Base-by-base conservation (phyloP, 2,113 vertebrate genomes). In the Narcine bancroftii region DNA sequence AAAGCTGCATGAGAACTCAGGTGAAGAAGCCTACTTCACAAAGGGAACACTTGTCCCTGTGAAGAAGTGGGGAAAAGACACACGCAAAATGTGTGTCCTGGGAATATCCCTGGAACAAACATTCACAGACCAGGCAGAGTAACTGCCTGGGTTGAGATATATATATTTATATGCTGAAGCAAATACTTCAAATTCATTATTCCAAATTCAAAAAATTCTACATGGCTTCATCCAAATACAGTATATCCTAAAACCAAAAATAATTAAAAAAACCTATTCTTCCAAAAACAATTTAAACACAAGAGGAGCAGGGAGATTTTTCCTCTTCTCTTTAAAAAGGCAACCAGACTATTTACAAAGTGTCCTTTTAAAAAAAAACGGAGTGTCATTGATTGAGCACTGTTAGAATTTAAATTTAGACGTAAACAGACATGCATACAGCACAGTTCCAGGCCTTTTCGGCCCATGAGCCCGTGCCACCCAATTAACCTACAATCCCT, bases 151-250 rank as follows among this genome's bases (percentile, higher is more conserved):
- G 79, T 56, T 85, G 33, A 85, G 81, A 85, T 85, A 56, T 45
- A 45, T 24, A 85, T 85, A 56, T 45, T 24, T 24, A 36, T 89
- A 65, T 65, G 56, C 85, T 11, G 63, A 91, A 66, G 56, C 39
- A 69, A n/a, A 45, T 91, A 39, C 63, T 69, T n/a, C 87, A 66
- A 65, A 69, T 66, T 69, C 39, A 33, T 91, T 91, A 66, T 91
- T 91, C 87, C 87, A 91, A 91, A 91, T 91, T 91, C 69, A 91
- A 91, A n/a, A 91, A 69, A 91, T 91, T 39, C 87, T 69, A 91
- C 87, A 91, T 91, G 87, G 87, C 87, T 91, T 91, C 87, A 91
- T 91, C 87, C 87, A 91, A 91, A 91, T 91, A 91, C 87, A 91
- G 87, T 91, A 91, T 91, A 91, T 91, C 42, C 63, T 91, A 91